Evolutionary conservation across 2,797 vertebrate genomes (phyloP).

Genomic region (Peromyscus eremicus): DNA sequence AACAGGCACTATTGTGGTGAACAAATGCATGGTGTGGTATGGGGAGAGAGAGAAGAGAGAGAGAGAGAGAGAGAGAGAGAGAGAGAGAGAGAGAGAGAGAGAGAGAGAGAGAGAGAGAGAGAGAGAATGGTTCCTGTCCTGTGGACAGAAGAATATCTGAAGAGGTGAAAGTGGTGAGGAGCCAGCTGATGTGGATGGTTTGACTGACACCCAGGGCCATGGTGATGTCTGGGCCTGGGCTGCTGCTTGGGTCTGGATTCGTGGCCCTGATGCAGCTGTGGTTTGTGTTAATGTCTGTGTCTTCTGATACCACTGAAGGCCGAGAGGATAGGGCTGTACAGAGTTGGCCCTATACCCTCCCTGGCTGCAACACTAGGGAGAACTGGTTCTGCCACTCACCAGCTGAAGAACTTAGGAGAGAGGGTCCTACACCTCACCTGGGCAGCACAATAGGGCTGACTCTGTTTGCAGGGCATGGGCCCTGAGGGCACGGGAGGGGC

Average conservation of each 20-base stretch:
- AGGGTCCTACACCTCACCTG: too few species aligned
- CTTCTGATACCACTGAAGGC: background rate
- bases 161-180: background rate
- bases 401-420: background rate
- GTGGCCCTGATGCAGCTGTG: background rate
- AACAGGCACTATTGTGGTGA: background rate
- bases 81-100: too few species aligned
- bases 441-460: too few species aligned
- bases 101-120: background rate
- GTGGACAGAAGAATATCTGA: background rate
- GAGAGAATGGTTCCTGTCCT: background rate
- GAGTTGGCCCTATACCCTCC: background rate
- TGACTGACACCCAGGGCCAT: too few species aligned
- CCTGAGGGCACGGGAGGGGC: too few species aligned
- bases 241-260: background rate
- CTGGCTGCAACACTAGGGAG: background rate
- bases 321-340: background rate
- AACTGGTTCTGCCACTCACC: background rate
- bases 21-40: background rate
- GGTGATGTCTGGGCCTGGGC: background rate
- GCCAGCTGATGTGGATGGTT: background rate
- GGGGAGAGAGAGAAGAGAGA: background rate
- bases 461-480: too few species aligned
- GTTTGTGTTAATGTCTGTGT: background rate
- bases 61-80: too few species aligned